Conservation (phyloP, 2,888 invertebrate genomes). For the Anodontia alba region DNA sequence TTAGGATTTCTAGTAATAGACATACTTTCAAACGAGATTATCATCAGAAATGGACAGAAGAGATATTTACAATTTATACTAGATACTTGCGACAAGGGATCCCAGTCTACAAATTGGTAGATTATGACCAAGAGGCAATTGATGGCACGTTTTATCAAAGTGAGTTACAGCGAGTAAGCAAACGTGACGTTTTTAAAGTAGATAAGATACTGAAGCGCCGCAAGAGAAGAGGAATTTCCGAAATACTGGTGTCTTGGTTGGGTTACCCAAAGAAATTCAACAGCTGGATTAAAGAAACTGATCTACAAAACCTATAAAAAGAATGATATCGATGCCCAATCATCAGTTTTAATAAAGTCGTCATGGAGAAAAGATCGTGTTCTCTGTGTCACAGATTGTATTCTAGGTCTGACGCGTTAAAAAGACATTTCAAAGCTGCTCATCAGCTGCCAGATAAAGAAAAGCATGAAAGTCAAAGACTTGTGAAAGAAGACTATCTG, state of each 20-base stretch:
- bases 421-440: constrained; percentile 19
- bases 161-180: constrained; percentile 38
- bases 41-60: constrained; percentile 56
- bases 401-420: constrained; percentile 19
- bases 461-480: background rate
- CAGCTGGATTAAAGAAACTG: constrained; percentile 39
- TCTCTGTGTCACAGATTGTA: constrained; percentile 14
- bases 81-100: constrained; percentile 45
- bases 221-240: constrained; percentile 25
- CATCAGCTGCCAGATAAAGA: background rate
- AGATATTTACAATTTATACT: constrained; percentile 30
- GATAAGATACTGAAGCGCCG: constrained; percentile 41
- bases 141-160: constrained; percentile 34
- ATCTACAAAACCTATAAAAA: constrained; percentile 29
- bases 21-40: constrained; percentile 47
- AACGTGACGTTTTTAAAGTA: constrained; percentile 38
- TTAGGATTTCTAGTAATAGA: constrained; percentile 34
- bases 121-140: constrained; percentile 33
- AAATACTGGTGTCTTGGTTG: constrained; percentile 44
- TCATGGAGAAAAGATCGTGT: constrained; percentile 24
- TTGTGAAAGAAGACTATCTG: background rate
- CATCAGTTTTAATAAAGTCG: background rate
- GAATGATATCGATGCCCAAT: background rate
- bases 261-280: constrained; percentile 54
- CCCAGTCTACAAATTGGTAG: constrained; percentile 40